Evolutionary conservation across 1,140 invertebrate genomes (phyloP).

Genomic region (Nomia melanderi): DNA sequence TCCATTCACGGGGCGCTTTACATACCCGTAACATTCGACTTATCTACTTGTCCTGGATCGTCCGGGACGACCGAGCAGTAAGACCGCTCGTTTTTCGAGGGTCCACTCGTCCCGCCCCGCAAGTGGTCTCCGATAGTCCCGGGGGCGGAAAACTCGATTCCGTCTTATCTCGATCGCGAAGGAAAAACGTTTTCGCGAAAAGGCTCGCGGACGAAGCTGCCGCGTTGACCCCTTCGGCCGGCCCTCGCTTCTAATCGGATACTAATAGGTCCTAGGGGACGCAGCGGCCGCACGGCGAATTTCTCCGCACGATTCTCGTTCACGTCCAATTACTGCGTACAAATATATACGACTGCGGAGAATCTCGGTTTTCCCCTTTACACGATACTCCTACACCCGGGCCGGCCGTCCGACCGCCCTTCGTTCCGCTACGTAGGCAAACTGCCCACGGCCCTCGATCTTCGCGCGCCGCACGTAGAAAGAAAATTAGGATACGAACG

Average conservation of each 20-base stretch:
- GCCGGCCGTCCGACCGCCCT: too few species aligned
- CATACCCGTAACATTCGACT: conserved; percentile 44
- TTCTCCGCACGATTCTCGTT: conserved; percentile 59
- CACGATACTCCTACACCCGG: conserved; percentile 21
- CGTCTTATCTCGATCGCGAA: conserved; percentile 61
- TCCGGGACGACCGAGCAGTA: conserved; percentile 16
- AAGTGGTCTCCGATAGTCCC: conserved; percentile 39
- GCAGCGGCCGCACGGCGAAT: conserved; percentile 35
- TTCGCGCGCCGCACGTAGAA: conserved; percentile 35
- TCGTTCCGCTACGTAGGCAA: conserved; percentile 56
- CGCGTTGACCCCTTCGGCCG: conserved; percentile 37
- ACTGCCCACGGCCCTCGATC: conserved; percentile 49
- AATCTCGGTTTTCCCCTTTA: conserved; percentile 41
- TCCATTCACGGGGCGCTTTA: conserved; percentile 42
- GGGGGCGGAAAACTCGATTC: conserved; percentile 57
- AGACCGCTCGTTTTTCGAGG: conserved; percentile 49
- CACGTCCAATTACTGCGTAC: conserved; percentile 60
- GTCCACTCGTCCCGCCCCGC: conserved; percentile 41
- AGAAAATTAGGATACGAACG: conserved; percentile 60
- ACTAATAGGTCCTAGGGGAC: conserved; percentile 63
- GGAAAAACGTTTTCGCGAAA: conserved; percentile 37
- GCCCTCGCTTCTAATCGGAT: conserved; percentile 61
- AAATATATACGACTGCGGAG: conserved; percentile 39
- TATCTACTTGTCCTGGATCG: conserved; percentile 46
- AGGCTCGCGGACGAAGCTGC: conserved; percentile 26